Percentiles rank a stretch among this genome's conserved stretches.
phyloP scores from a whole-genome alignment of 2,888 invertebrate genomes.

The Octonoba sinensis region DNA sequence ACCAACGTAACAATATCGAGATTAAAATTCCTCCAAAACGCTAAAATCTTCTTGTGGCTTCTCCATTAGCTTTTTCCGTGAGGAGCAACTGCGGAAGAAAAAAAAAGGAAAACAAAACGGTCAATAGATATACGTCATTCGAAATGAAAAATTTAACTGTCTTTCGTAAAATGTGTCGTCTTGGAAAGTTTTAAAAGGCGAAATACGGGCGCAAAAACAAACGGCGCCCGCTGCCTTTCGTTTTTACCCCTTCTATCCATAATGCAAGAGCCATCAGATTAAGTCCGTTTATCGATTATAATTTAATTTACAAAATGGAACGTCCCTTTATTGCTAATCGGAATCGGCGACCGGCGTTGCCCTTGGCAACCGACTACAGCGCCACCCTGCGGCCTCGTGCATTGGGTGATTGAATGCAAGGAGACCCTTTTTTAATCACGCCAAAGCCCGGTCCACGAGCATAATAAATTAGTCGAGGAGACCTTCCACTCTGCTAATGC shows the following conservation, averaged over 20 bases:
- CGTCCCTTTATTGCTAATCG: constrained; percentile 63
- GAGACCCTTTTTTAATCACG: constrained; percentile 38
- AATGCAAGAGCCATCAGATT: constrained; percentile 58
- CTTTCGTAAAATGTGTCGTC: constrained; percentile 37
- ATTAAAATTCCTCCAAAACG: constrained; percentile 32
- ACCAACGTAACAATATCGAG: constrained; percentile 50
- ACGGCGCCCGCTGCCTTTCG: constrained; percentile 6
- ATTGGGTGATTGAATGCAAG: constrained; percentile 51
- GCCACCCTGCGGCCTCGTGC: constrained; percentile 42
- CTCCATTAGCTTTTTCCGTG: constrained; percentile 39
- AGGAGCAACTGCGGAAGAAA: constrained; percentile 3
- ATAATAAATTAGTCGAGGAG: constrained; percentile 55
- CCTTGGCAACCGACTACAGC: constrained; percentile 46
- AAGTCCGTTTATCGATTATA: constrained; percentile 62
- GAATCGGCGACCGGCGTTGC: constrained; percentile 60
- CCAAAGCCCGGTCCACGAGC: constrained; percentile 32
- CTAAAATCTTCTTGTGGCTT: constrained; percentile 18
- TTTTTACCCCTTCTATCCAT: constrained; percentile 23
- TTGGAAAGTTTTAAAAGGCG: constrained; percentile 18
- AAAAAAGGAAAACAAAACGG: constrained; percentile 3
- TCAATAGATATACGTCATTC: constrained; percentile 50
- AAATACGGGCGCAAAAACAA: constrained; percentile 36
- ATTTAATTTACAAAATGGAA: constrained; percentile 63
- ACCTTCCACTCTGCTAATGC: constrained; percentile 24
- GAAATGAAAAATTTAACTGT: constrained; percentile 50